Conservation (phyloP, 2,113 vertebrate species). For the Eclectus roratus region DNA sequence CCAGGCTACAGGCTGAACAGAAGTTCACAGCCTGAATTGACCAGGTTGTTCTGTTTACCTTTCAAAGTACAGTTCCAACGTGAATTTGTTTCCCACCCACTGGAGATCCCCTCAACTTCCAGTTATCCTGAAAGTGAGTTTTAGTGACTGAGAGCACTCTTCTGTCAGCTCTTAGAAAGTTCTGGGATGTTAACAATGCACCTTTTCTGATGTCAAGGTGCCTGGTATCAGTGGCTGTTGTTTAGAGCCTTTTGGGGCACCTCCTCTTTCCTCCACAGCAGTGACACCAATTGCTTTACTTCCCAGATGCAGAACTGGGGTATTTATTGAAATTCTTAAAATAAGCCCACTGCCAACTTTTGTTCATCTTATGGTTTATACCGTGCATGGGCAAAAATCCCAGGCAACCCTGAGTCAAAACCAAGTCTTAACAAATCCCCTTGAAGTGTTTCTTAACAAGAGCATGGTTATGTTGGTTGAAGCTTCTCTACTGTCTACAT, state of each 20-base stretch:
- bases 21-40: neutral
- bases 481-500: neutral
- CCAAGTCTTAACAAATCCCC: neutral
- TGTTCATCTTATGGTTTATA: neutral
- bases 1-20: rapidly evolving
- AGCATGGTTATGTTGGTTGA: neutral
- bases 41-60: neutral
- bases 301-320: neutral
- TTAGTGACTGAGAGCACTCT: neutral
- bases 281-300: neutral
- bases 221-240: neutral
- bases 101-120: neutral
- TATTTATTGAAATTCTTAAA: neutral
- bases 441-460: rapidly evolving
- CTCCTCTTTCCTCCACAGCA: neutral
- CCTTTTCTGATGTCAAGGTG: neutral
- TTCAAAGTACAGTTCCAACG: neutral
- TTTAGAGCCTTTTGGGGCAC: neutral
- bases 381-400: neutral
- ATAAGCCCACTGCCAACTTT: neutral
- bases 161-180: neutral
- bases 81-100: neutral
- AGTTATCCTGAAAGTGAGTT: neutral
- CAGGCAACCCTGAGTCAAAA: neutral
- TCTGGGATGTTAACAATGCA: neutral